These are phyloP conservation scores for Caenorhabditis inopinata DNA, from an alignment of 1,140 invertebrate species.

Conservation along the genomic window DNA sequence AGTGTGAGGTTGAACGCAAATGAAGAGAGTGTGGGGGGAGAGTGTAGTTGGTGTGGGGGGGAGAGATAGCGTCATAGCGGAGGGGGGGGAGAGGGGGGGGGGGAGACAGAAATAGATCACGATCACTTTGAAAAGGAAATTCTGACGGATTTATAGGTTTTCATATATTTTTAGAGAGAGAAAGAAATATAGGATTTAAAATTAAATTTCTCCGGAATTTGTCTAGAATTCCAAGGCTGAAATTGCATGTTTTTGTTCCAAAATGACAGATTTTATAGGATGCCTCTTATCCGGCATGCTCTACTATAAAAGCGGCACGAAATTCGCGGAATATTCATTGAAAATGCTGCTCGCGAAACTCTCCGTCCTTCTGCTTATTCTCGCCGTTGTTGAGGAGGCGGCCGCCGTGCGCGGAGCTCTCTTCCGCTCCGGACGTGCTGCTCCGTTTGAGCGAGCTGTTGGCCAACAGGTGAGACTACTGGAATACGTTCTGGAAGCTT, in stretches of 20 bases:
- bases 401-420: constrained; percentile 20
- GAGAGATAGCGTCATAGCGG: neutral
- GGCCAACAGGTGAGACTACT: neutral
- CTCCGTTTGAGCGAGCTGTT: constrained; percentile 25
- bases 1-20: neutral
- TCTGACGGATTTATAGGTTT: neutral
- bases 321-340: neutral
- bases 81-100: neutral
- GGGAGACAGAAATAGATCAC: neutral
- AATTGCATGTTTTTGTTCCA: neutral
- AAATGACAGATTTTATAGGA: constrained; percentile 12
- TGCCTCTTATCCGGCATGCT: neutral
- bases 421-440: constrained; percentile 37
- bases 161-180: neutral
- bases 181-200: neutral
- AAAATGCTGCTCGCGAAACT: neutral
- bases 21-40: neutral
- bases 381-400: neutral
- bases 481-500: too few relatives aligned
- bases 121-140: neutral
- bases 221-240: neutral
- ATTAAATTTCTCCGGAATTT: too few relatives aligned
- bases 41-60: too few relatives aligned
- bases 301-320: neutral
- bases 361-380: neutral